A percentile compares a stretch with the other conserved stretches of the same genome.
phyloP scores from a whole-genome alignment of 2,888 invertebrate species.

The Stenichneumon culpator region DNA sequence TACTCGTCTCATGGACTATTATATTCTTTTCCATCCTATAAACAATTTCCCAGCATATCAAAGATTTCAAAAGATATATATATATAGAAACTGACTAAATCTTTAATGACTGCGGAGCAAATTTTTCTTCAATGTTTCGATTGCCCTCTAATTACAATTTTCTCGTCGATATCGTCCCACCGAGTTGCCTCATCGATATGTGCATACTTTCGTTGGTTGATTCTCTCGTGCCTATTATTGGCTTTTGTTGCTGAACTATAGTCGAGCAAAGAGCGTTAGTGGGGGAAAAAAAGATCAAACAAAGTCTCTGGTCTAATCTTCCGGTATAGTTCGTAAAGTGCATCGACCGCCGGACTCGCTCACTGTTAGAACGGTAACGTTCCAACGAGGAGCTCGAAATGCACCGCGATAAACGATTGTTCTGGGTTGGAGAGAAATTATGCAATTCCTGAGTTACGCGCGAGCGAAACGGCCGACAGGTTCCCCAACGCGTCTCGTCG shows the following conservation, averaged over 20 bases:
- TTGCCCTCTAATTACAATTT: neutral
- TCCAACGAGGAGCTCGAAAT: neutral
- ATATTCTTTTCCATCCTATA: too few species aligned
- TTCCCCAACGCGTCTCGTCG: constrained; percentile 1
- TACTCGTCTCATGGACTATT: too few species aligned
- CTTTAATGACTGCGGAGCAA: neutral
- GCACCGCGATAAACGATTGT: neutral
- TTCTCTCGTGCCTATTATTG: neutral
- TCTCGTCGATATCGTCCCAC: neutral
- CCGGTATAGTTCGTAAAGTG: neutral
- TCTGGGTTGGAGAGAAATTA: neutral
- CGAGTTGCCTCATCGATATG: neutral
- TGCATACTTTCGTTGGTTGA: neutral
- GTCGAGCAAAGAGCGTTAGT: neutral
- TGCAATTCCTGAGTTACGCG: constrained; percentile 3
- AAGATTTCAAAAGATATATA: neutral
- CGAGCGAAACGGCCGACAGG: neutral
- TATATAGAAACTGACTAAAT: neutral
- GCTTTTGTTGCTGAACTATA: neutral
- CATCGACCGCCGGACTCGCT: neutral
- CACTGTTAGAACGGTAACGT: neutral
- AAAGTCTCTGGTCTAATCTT: neutral
- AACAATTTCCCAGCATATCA: too few species aligned
- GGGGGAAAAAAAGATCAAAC: neutral
- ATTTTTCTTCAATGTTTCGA: neutral